Evolutionary conservation across 2,113 vertebrate species (phyloP).

Genomic region (Aspiorhynchus laticeps): DNA sequence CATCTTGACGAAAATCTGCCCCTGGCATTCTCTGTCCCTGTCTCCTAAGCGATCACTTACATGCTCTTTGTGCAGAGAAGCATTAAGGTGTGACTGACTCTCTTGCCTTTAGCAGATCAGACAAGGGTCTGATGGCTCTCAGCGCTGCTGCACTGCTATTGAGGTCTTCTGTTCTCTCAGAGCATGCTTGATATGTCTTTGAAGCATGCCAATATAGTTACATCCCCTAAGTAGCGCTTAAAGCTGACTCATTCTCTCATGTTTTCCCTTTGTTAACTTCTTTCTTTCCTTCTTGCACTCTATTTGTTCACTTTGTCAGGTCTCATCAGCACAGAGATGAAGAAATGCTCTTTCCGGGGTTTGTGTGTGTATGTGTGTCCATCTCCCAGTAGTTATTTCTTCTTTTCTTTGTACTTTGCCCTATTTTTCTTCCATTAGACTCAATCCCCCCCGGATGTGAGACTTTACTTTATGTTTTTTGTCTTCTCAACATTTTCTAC

Average conservation of each 20-base stretch:
- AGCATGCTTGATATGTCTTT: slow-evolving; percentile 28
- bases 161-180: slow-evolving; percentile 30
- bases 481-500: slow-evolving; percentile 40
- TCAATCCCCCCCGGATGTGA: slow-evolving; percentile 60
- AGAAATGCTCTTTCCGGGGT: slow-evolving; percentile 61
- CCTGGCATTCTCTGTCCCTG: slow-evolving; percentile 16
- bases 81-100: slow-evolving; percentile 66
- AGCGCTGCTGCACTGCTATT: not conserved
- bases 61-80: slow-evolving; percentile 59
- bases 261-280: slow-evolving; percentile 45
- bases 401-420: slow-evolving; percentile 61
- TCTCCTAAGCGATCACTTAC: slow-evolving; percentile 43
- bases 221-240: slow-evolving; percentile 40
- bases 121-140: slow-evolving; percentile 50
- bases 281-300: slow-evolving; percentile 46
- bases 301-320: slow-evolving; percentile 58
- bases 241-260: slow-evolving; percentile 45
- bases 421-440: slow-evolving; percentile 71
- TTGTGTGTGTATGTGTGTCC: slow-evolving; percentile 54
- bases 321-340: slow-evolving; percentile 64
- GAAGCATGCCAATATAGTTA: slow-evolving; percentile 36
- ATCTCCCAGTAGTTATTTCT: slow-evolving; percentile 59
- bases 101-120: slow-evolving; percentile 60
- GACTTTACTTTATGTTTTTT: slow-evolving; percentile 62
- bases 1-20: slow-evolving; percentile 23